These are phyloP conservation scores for Elgaria multicarinata DNA, from an alignment of 2,113 vertebrate species.

Conservation along the genomic window DNA sequence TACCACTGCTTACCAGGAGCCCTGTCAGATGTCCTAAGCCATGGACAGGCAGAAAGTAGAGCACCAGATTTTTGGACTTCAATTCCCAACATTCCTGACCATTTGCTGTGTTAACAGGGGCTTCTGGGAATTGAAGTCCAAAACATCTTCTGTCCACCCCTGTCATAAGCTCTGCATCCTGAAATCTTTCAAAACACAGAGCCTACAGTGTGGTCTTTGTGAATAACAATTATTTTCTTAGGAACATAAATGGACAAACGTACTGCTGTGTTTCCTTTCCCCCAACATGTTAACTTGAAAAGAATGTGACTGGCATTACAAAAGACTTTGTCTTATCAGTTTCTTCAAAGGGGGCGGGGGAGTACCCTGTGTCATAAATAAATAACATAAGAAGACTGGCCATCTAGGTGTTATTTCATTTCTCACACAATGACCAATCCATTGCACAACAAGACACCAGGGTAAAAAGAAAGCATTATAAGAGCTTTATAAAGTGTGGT, in stretches of 20 bases:
- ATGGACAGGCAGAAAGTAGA: no score
- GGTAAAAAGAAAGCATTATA: slow-evolving; percentile 55
- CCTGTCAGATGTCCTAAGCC: neutral
- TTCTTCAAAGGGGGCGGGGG: slow-evolving; percentile 22
- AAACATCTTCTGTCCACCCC: no score
- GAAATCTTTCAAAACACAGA: neutral
- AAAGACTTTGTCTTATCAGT: neutral
- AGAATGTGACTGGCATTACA: neutral
- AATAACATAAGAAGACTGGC: slow-evolving; percentile 23
- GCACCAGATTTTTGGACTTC: no score
- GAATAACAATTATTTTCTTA: neutral
- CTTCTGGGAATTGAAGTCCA: no score
- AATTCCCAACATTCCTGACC: neutral
- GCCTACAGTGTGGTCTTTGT: neutral
- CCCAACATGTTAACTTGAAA: neutral
- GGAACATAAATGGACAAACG: neutral
- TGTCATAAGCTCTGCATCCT: neutral
- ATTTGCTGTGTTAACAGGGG: no score
- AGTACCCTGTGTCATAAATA: neutral
- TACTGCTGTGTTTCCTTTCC: no score
- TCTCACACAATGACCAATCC: slow-evolving; percentile 67
- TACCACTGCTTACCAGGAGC: neutral
- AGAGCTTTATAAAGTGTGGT: slow-evolving; percentile 51
- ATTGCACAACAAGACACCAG: slow-evolving; percentile 61
- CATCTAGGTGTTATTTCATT: slow-evolving; percentile 68